Conservation (phyloP, 2,888 invertebrate genomes). For the Cynaeus angustus region DNA sequence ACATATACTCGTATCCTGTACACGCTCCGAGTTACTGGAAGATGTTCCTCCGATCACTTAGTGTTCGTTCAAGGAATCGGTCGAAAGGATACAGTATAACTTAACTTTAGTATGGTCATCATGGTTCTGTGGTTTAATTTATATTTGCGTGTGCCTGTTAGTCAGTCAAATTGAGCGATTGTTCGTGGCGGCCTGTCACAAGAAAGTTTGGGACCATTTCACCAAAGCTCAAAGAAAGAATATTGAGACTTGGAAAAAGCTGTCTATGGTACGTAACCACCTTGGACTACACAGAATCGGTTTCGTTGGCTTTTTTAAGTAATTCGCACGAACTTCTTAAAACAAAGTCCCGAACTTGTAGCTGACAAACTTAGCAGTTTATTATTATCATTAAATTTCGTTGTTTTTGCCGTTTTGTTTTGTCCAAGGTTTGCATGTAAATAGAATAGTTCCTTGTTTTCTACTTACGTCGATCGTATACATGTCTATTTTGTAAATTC, state of each 20-base stretch:
- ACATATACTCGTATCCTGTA: constrained; percentile 47
- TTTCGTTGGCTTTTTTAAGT: too few species aligned
- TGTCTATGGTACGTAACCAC: constrained; percentile 87
- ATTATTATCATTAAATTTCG: too few species aligned
- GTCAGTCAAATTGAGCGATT: constrained; percentile 99
- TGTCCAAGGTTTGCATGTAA: constrained; percentile 51
- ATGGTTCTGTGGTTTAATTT: constrained; percentile 62
- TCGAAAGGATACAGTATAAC: constrained; percentile 52
- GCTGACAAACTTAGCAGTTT: too few species aligned
- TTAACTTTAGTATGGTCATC: constrained; percentile 44
- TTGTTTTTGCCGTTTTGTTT: constrained; percentile 39
- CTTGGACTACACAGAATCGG: constrained; percentile 55
- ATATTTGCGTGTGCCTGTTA: constrained; percentile 76
- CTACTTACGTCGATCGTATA: constrained; percentile 24
- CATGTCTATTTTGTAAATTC: too few species aligned
- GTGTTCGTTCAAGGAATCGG: neutral
- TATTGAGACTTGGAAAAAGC: constrained; percentile 98
- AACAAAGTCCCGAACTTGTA: too few species aligned
- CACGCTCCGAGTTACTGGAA: constrained; percentile 32
- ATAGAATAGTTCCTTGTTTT: constrained; percentile 41
- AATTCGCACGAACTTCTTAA: too few species aligned
- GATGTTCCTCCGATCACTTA: neutral
- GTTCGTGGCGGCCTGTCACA: constrained; percentile 95
- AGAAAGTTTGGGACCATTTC: constrained; percentile 99
- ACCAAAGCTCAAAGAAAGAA: constrained; percentile 99